Base-by-base conservation (phyloP, 2,888 invertebrate species). In the Caenorhabditis panamensis region DNA sequence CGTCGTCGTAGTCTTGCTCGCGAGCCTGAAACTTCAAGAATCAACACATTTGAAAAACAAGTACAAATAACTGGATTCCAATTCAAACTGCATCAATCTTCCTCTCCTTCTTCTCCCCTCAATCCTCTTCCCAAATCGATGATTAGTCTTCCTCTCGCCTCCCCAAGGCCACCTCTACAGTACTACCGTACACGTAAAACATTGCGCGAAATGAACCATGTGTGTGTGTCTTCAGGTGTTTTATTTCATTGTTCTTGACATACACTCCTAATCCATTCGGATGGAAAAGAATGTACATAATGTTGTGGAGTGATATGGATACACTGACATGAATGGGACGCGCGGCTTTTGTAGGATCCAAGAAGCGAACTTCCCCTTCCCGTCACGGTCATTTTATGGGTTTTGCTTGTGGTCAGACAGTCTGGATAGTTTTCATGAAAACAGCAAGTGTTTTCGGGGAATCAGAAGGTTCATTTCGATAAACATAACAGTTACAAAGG, bases 21-120 rank as follows among this genome's bases (percentile, higher is more conserved):
- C 71, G 76, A 8, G 71, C 71, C 80, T 80, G 67, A 11, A 75
- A n/a, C n/a, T n/a, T n/a, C n/a, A n/a, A n/a, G n/a, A n/a, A n/a
- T n/a, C n/a, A 31, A 9, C 31, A 31, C 31, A 31, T n/a, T 41
- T 18, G 20, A 41, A 41, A 41, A 41, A n/a, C n/a, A 16, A 41
- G 13, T 13, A 41, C 9, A 41, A 41, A 5, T 16, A 16, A 13
- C 13, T 41, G 8, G 41, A 36, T 36, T 28, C 36, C 18, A 59
- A 41, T 37, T 18, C n/a, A 59, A 36, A 59, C 37, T 59, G 36
- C 59, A 59, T 59, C 59, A 41, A 41, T 41, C 37, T 49, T n/a
- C 13, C 9, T 28, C 20, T n/a, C 2, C n/a, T 9, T n/a, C n/a
- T 6, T 58, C 16, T 58, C 11, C n/a, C n/a, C n/a, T n/a, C n/a